Conservation (phyloP, 2,113 vertebrate species). For the Nesoenas mayeri region DNA sequence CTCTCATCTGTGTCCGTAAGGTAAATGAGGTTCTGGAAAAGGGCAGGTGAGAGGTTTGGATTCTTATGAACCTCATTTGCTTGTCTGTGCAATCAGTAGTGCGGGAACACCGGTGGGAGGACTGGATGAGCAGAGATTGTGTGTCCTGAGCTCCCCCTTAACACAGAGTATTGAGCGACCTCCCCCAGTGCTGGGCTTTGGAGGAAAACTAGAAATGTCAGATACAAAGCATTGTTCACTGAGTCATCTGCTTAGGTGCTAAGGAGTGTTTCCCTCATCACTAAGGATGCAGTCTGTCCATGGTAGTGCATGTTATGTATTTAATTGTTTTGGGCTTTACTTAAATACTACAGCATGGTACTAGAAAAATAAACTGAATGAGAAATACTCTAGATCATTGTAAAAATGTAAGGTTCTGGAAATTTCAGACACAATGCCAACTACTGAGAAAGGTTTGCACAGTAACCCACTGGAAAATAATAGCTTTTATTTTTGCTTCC, state of each 20-base stretch:
- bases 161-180: fast-evolving
- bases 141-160: background rate
- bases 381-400: background rate
- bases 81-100: background rate
- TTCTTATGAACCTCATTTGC: background rate
- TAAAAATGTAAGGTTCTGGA: background rate
- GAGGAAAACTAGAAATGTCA: background rate
- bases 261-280: background rate
- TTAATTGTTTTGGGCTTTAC: background rate
- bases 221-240: background rate
- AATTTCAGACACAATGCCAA: background rate
- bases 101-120: background rate
- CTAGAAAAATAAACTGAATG: background rate
- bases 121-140: fast-evolving
- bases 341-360: background rate
- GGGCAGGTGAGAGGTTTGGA: background rate
- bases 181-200: background rate
- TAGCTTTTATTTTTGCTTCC: background rate
- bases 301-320: background rate
- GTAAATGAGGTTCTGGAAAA: background rate
- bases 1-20: background rate
- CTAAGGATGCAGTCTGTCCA: background rate
- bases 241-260: background rate
- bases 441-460: background rate
- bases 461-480: background rate